Evolutionary conservation across 2,888 invertebrate species (phyloP), one percentile per base, ranked within the genome.

Genomic region (Pteria penguin): DNA sequence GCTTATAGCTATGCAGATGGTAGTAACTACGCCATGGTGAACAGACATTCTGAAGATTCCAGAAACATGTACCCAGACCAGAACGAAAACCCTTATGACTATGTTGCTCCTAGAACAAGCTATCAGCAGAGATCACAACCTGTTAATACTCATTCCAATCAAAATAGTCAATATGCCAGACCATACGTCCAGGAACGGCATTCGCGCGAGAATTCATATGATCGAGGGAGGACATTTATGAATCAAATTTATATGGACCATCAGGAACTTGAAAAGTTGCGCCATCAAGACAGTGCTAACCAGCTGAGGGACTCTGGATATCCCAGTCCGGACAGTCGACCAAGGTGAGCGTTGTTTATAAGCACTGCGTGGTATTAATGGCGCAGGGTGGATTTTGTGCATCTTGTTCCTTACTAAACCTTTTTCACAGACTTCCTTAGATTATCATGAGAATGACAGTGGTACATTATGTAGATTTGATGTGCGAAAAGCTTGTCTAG

Each of bases 181-280:
- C 76, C 76, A 2, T 70, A 63, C 11, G 58, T 33, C 54, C 55
- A 32, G 22, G 60, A 62, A 4, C 71, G 73, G 18, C 69, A 73
- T n/a, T 24, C 52, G 52, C 72, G 69, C 31, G 62, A 70, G n/a
- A 36, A 69, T 26, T 68, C 74, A 33, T 72, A 72, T 76, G 78
- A 80, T 66, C 76, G 80, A 70, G 82, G 81, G n/a, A 74, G 82
- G 52, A 84, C 89, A 22, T 90, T 87, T 77, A 82, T 82, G 68
- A 90, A 91, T 82, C 87, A 88, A 73, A 87, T 87, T 60, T 90
- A 91, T 77, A 90, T 90, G 89, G 90, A 90, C 67, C 87, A 87
- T 61, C 74, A 80, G 18, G 89, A 90, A 11, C 62, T 88, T 61
- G 83, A 85, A 75, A 75, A 81, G 66, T 67, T 85, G 60, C 76